phyloP scores from a whole-genome alignment of 2,113 vertebrate species.

The Macquaria australasica region DNA sequence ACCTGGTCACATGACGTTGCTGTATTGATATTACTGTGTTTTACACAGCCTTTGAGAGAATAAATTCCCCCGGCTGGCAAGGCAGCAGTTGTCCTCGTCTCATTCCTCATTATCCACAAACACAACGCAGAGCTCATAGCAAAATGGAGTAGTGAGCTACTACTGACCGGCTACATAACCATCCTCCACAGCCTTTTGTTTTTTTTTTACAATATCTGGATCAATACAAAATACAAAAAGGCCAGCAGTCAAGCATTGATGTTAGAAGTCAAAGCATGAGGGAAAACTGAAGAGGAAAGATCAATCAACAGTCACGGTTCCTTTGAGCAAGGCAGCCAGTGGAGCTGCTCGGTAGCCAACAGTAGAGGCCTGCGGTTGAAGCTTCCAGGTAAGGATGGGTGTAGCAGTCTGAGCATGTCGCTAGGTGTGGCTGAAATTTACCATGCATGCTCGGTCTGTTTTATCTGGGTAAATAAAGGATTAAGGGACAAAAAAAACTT shows the following conservation, averaged over 20 bases:
- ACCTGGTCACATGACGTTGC: no score
- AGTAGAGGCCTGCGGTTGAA: background rate
- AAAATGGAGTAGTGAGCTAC: no score
- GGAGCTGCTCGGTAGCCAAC: background rate
- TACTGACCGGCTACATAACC: no score
- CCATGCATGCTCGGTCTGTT: background rate
- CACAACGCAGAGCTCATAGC: no score
- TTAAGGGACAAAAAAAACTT: background rate
- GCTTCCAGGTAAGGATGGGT: background rate
- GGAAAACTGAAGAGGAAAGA: background rate
- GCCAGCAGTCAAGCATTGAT: background rate
- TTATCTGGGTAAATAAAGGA: conserved; percentile 26
- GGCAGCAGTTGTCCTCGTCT: no score
- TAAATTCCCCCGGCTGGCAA: no score
- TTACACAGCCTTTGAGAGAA: no score
- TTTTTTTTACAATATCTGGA: conserved; percentile 15
- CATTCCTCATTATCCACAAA: no score
- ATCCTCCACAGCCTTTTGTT: background rate
- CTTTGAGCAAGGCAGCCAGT: background rate
- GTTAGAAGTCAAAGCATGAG: background rate
- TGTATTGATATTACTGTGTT: no score
- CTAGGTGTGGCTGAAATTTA: conserved; percentile 3
- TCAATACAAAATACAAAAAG: background rate
- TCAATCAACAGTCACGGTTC: background rate
- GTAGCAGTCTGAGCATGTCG: background rate